Percentiles rank a stretch among this genome's conserved stretches.
phyloP scores from a whole-genome alignment of 2,888 invertebrate species.

The Drosophila monieri region DNA sequence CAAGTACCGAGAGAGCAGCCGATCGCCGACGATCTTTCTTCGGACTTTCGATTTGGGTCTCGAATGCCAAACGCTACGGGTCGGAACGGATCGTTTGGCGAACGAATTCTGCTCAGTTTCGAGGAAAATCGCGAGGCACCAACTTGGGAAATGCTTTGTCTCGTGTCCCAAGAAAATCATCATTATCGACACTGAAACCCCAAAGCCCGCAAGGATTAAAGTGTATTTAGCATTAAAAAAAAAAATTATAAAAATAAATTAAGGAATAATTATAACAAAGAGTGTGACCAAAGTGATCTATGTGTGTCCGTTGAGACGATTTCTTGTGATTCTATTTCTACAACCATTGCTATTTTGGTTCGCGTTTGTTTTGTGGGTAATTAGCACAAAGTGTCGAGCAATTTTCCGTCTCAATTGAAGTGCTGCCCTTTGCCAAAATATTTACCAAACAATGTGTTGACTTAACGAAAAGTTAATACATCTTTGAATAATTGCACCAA shows the following conservation, averaged over 20 bases:
- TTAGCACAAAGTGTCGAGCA: conserved; percentile 66
- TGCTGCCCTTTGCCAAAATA: conserved; percentile 65
- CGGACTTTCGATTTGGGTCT: conserved; percentile 65
- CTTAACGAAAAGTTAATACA: conserved; percentile 68
- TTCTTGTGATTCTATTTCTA: conserved; percentile 14
- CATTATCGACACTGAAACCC: conserved; percentile 26
- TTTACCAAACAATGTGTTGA: conserved; percentile 33
- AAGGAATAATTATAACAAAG: conserved; percentile 25
- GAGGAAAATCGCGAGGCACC: conserved; percentile 74
- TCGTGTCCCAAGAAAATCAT: conserved; percentile 41
- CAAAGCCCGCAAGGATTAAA: conserved; percentile 61
- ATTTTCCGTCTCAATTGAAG: conserved; percentile 57
- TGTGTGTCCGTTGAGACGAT: conserved; percentile 14
- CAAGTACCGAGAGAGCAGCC: conserved; percentile 19
- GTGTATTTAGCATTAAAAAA: conserved; percentile 1
- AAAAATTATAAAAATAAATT: conserved; percentile 5
- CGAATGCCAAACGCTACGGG: conserved; percentile 61
- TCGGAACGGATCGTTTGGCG: conserved; percentile 53
- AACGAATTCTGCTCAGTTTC: conserved; percentile 71
- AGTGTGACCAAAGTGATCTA: conserved; percentile 56
- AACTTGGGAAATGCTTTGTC: conserved; percentile 69
- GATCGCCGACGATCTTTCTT: conserved; percentile 47
- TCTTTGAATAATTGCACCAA: conserved; percentile 69
- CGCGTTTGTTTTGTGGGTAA: conserved; percentile 37
- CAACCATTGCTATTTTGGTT: conserved; percentile 24